Percentiles rank a stretch among this genome's conserved stretches.
Conservation (phyloP, 2,888 invertebrate species). For the Linnaemya tessellans region DNA sequence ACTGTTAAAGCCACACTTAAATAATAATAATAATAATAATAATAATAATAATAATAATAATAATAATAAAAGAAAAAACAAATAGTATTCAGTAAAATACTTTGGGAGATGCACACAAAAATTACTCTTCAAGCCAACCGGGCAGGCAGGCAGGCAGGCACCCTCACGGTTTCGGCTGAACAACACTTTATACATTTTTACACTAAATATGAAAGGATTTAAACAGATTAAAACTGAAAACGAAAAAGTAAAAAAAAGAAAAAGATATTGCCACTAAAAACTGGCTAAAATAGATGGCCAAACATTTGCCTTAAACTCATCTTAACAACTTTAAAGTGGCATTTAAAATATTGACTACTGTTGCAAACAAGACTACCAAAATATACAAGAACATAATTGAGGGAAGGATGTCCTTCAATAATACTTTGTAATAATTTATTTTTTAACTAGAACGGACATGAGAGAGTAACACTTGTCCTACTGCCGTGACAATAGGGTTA, state of each 20-base stretch:
- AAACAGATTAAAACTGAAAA: conserved; percentile 3
- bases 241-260: neutral
- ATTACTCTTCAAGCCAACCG: neutral
- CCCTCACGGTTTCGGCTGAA: conserved; percentile 37
- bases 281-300: conserved; percentile 65
- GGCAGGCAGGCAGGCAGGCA: conserved; percentile 10
- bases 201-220: conserved; percentile 21
- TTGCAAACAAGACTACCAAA: conserved; percentile 56
- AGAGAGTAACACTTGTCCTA: too few species aligned
- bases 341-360: conserved; percentile 69
- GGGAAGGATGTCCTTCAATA: conserved; percentile 15
- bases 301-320: conserved; percentile 64
- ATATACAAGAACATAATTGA: conserved; percentile 32
- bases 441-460: too few species aligned
- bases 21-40: too few species aligned
- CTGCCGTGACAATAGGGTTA: too few species aligned
- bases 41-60: too few species aligned
- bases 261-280: conserved; percentile 30
- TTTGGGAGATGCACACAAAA: conserved; percentile 11
- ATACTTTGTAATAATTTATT: neutral
- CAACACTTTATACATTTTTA: neutral
- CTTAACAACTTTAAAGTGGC: conserved; percentile 69
- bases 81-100: conserved; percentile 5
- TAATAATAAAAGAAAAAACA: neutral
- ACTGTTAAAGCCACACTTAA: conserved; percentile 55